phyloP scores from a whole-genome alignment of 2,888 invertebrate species.

The Phyllotreta cruciferae region DNA sequence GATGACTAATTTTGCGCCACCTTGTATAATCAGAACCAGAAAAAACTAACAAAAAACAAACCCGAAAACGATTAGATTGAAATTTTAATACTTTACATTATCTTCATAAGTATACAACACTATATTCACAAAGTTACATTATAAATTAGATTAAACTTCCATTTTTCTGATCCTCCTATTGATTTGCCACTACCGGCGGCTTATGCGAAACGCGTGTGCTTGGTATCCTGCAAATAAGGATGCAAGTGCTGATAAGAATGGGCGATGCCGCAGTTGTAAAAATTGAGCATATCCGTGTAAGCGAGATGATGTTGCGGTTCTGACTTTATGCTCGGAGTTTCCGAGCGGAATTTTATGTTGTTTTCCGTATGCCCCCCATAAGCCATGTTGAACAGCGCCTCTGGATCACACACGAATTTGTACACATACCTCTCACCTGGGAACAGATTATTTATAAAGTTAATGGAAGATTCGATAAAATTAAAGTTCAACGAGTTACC shows the following conservation, averaged over 20 bases:
- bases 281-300: constrained; percentile 60
- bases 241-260: constrained; percentile 59
- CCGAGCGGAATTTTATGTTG: constrained; percentile 47
- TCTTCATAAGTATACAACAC: neutral
- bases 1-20: too few relatives aligned
- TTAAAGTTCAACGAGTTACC: constrained; percentile 61
- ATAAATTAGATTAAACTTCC: constrained; percentile 8
- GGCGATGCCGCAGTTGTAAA: constrained; percentile 59
- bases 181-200: neutral
- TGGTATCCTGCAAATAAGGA: constrained; percentile 55
- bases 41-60: too few relatives aligned
- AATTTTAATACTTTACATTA: constrained; percentile 12
- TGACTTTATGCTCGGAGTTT: constrained; percentile 55
- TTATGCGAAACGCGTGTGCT: constrained; percentile 50
- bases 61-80: neutral
- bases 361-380: constrained; percentile 60
- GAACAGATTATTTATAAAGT: constrained; percentile 38
- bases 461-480: neutral
- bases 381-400: constrained; percentile 86
- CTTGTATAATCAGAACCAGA: too few relatives aligned
- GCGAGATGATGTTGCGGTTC: constrained; percentile 56
- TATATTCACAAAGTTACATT: neutral
- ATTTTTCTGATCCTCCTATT: neutral
- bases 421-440: constrained; percentile 94
- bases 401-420: constrained; percentile 95